Evolutionary conservation across 2,113 vertebrate species (phyloP).

Genomic region (Rutilus rutilus): DNA sequence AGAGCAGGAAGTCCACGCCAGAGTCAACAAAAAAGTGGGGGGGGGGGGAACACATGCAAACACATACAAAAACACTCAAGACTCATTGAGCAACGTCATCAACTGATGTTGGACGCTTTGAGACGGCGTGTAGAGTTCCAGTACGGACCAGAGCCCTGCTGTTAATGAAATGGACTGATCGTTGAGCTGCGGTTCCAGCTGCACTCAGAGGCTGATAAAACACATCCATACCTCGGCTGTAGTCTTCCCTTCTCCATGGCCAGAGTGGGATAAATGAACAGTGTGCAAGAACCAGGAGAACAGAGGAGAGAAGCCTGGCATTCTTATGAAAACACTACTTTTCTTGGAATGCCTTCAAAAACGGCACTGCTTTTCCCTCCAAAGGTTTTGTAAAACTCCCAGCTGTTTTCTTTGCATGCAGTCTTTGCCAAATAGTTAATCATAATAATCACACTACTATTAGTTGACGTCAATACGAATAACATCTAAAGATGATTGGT

Average conservation of each 20-base stretch:
- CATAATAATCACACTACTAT: conserved; percentile 68
- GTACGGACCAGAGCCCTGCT: conserved; percentile 34
- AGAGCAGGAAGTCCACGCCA: neutral
- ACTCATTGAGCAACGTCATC: conserved; percentile 3
- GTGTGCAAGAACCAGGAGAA: conserved; percentile 7
- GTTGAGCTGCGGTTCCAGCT: conserved; percentile 5
- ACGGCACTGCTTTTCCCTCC: conserved; percentile 54
- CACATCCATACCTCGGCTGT: conserved; percentile 26
- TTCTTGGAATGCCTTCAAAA: conserved; percentile 63
- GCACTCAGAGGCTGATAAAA: conserved; percentile 27
- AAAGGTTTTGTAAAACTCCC: conserved; percentile 56
- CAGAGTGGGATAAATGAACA: conserved; percentile 20
- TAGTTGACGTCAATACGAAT: conserved; percentile 69
- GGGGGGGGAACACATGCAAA: neutral
- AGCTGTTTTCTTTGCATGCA: conserved; percentile 66
- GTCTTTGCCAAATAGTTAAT: conserved; percentile 68
- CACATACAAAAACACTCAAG: conserved; percentile 1
- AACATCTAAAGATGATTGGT: conserved; percentile 62
- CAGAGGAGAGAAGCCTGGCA: conserved; percentile 18
- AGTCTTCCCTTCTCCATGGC: neutral
- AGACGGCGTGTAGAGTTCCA: conserved; percentile 27
- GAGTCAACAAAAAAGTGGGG: neutral
- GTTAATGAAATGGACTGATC: conserved; percentile 40
- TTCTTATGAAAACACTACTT: conserved; percentile 56
- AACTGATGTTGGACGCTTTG: neutral